Evolutionary conservation across 2,888 invertebrate species (phyloP).

Genomic region (Cybosia mesomella): DNA sequence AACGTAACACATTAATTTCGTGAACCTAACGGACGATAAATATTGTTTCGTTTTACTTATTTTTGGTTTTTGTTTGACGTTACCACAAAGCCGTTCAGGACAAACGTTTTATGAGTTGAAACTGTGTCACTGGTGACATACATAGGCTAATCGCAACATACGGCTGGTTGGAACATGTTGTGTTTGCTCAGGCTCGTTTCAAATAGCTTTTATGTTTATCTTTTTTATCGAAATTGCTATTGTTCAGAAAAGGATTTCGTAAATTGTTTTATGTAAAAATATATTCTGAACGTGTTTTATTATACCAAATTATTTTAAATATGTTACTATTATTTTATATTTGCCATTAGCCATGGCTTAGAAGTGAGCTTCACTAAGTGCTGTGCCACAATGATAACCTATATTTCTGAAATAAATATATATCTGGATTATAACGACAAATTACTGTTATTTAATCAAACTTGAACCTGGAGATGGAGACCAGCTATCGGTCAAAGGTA

Average conservation of each 20-base stretch:
- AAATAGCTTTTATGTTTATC: neutral
- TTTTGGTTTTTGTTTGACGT: constrained; percentile 49
- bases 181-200: constrained; percentile 7
- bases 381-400: no score
- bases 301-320: no score
- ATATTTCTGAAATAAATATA: no score
- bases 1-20: constrained; percentile 72
- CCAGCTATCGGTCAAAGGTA: no score
- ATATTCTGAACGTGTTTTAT: neutral
- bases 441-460: no score
- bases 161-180: constrained; percentile 17
- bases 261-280: neutral
- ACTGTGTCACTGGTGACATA: constrained; percentile 31
- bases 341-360: no score
- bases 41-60: constrained; percentile 56
- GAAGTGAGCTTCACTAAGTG: no score
- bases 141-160: constrained; percentile 24
- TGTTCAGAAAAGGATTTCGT: neutral
- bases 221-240: constrained; percentile 4
- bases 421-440: no score
- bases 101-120: constrained; percentile 32
- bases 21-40: constrained; percentile 60
- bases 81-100: constrained; percentile 32
- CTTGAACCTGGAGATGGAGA: no score
- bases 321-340: neutral